Evolutionary conservation across 2,113 vertebrate species (phyloP).

Genomic region (Hemiscyllium ocellatum): DNA sequence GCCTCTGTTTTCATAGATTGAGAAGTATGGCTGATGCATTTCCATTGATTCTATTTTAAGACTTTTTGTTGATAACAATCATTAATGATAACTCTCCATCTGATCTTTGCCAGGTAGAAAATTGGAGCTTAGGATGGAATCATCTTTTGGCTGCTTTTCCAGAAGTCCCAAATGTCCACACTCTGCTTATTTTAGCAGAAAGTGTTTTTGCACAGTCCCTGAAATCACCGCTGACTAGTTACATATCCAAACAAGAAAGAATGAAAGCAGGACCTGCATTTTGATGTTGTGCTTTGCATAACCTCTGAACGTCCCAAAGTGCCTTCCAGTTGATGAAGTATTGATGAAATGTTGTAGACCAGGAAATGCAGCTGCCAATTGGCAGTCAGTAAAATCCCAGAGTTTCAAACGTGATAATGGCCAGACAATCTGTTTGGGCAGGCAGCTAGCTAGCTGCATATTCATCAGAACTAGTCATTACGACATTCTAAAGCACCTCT

Average conservation of each 20-base stretch:
- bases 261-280: not conserved
- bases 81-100: not conserved
- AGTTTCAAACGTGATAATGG: not conserved
- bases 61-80: not conserved
- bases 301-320: not conserved
- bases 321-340: not conserved
- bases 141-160: not conserved
- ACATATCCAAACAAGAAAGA: not conserved
- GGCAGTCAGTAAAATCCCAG: not conserved
- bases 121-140: not conserved
- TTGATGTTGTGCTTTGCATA: not conserved
- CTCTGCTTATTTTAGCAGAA: not conserved
- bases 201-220: too few relatives aligned
- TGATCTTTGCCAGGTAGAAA: not conserved
- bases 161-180: not conserved
- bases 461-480: too few relatives aligned
- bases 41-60: not conserved
- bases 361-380: not conserved
- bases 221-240: not conserved
- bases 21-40: too few relatives aligned
- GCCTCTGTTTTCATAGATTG: too few relatives aligned
- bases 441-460: too few relatives aligned
- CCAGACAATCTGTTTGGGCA: not conserved
- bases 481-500: too few relatives aligned
- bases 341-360: not conserved